Evolutionary conservation across 64 coral and sea anemone species (phyloP).

Genomic region (Porites lutea): DNA sequence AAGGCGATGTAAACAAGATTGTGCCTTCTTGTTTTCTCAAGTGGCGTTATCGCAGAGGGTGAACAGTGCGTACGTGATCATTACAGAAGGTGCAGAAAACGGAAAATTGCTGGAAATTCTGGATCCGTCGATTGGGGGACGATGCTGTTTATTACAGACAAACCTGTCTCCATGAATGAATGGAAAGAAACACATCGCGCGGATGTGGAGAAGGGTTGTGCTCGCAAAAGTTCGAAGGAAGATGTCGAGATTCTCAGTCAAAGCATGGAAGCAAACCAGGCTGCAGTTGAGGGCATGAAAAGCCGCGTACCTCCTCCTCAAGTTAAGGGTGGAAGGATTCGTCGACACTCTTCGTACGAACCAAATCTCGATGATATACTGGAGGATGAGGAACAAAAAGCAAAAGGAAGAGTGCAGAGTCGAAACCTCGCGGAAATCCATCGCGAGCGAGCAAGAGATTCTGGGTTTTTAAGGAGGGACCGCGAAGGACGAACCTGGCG

Average conservation of each 20-base stretch:
- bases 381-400: conserved; percentile 55
- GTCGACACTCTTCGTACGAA: conserved; percentile 73
- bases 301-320: not conserved
- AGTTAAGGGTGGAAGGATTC: conserved; percentile 15
- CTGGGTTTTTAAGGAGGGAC: conserved; percentile 21
- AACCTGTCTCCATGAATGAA: conserved; percentile 71
- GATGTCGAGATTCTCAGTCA: conserved; percentile 53
- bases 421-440: conserved; percentile 63
- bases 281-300: not conserved
- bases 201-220: conserved; percentile 60
- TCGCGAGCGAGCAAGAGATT: conserved; percentile 49
- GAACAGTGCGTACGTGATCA: not conserved
- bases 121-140: too few relatives aligned
- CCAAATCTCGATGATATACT: conserved; percentile 67
- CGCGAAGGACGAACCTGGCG: conserved; percentile 48
- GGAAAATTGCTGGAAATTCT: not conserved
- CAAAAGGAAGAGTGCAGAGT: not conserved
- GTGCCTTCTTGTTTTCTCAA: not conserved
- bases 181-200: conserved; percentile 39
- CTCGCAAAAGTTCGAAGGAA: conserved; percentile 53
- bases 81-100: not conserved
- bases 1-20: conserved; percentile 71
- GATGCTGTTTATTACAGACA: conserved; percentile 63
- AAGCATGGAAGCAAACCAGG: conserved; percentile 55
- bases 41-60: not conserved